Base-by-base conservation (phyloP, 2,113 vertebrate species). In the Pollimyrus isidori region DNA sequence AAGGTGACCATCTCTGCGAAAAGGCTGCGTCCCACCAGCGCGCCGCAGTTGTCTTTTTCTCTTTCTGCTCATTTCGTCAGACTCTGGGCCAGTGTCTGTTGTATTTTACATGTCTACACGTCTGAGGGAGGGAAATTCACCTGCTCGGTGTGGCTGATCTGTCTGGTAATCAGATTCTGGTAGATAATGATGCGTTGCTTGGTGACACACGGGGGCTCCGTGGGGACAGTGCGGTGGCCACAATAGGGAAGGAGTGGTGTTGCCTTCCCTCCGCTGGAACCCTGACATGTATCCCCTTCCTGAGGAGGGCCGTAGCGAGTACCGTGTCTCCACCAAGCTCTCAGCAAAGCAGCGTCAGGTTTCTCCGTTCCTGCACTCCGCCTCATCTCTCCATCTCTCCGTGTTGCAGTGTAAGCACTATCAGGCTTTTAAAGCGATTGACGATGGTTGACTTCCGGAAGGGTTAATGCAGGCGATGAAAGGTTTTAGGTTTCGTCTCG, bases 151-250 rank as follows among this genome's bases (percentile, higher is more conserved):
- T 26, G 23, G 26, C 56, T 45, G n/a, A 4, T 53, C 21, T 19
- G 50, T 50, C 39, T 10, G 50, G 80, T 62, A 84, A 45, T 85
- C 56, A 87, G 11, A 62, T 39, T 62, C 65, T 3, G 19, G 82
- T 21, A 84, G 82, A 23, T 80, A 42, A 56, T 88, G 15, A 89
- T 46, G 39, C n/a, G 42, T 89, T 84, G 76, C 88, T 85, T 58
- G 42, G 76, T n/a, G 73, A 88, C 69, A 53, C 30, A 46, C 49
- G 65, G 45, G 26, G 21, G 21, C 35, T 85, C 88, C 80, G n/a
- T 84, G 88, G 88, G 76, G 56, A 85, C 56, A 9, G 76, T 17
- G 39, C 13, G 10, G 80, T 62, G 26, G 49, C 69, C 17, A 35
- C n/a, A 46, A 80, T 88, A 26, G 26, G 65, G 69, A 80, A 39